Evolutionary conservation across 2,797 vertebrate species (phyloP), one percentile per base, ranked within the genome.

Genomic region (Scolopax bukidnonensis): DNA sequence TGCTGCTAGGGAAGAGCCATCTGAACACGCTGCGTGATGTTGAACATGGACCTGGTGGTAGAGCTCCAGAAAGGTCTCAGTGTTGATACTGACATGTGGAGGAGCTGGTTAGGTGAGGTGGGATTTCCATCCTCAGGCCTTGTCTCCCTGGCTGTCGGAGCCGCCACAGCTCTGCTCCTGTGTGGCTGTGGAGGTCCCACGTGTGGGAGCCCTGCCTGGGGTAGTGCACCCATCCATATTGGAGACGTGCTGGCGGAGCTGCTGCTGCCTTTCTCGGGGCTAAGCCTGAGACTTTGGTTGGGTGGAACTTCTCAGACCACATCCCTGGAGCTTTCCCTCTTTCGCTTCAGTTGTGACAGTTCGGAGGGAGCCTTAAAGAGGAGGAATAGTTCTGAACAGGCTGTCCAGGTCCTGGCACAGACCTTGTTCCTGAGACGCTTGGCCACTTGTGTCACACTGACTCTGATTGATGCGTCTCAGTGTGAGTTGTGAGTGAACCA

Each of bases 161-260:
- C 79, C n/a, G 79, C 36, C 71, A 30, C 36, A n/a, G 41, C 79
- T 68, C 54, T 2, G 9, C 36, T 70, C 12, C 36, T 6, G 27
- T 16, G 64, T 23, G 43, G 56, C 57, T 28, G 50, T 12, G 6
- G 33, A 18, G 56, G 27, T 69, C 16, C 56, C 41, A 33, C 2
- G 0, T 24, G 47, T 14, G 73, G n/a, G 38, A 71, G 9, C 40
- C 47, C 40, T 41, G 45, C 67, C 88, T 25, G 60, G 36, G 45
- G 51, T 59, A 13, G 1, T 3, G 36, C 2, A 1, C 27, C 50
- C 21, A 6, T 27, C 1, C 2, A 4, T 15, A 5, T 11, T 47
- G 27, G 3, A 4, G 41, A 4, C 21, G 38, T 40, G 47, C 67
- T 47, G 74, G 25, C 30, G 23, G 40, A 59, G 17, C 70, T 63